Percentiles rank a stretch among this genome's conserved stretches.
Conservation (phyloP, 2,888 invertebrate genomes). For the Scaeva pyrastri region DNA sequence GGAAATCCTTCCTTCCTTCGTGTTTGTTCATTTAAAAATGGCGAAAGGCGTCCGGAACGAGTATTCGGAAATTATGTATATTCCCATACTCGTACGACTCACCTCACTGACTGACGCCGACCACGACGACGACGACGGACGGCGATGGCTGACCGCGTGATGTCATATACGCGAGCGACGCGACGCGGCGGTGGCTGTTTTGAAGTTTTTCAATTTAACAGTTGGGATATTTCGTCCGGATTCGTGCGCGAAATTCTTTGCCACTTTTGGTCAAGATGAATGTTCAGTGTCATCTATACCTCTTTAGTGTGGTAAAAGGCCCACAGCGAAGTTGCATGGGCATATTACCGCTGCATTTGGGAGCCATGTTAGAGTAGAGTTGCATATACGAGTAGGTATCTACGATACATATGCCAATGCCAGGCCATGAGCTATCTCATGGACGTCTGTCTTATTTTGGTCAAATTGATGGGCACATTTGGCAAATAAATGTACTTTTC, state of each 20-base stretch:
- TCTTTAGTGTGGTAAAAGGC: conserved; percentile 32
- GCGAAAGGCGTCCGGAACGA: conserved; percentile 62
- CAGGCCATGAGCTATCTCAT: conserved; percentile 32
- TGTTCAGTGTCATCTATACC: conserved; percentile 58
- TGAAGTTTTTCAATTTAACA: conserved; percentile 40
- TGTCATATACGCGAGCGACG: conserved; percentile 23
- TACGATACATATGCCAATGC: not conserved
- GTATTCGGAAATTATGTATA: conserved; percentile 7
- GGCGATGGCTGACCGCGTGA: not conserved
- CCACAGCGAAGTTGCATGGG: conserved; percentile 21
- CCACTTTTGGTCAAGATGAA: conserved; percentile 70
- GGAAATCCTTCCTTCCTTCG: conserved; percentile 39
- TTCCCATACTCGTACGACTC: not conserved
- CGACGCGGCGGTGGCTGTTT: conserved; percentile 53
- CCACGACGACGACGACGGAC: not conserved
- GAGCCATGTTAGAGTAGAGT: not conserved
- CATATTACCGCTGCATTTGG: conserved; percentile 26
- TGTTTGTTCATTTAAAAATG: conserved; percentile 20
- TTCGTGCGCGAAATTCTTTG: conserved; percentile 66
- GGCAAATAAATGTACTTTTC: conserved; percentile 50
- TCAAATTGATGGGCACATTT: conserved; percentile 68
- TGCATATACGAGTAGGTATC: too few relatives aligned
- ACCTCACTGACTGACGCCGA: not conserved
- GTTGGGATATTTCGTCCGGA: conserved; percentile 38
- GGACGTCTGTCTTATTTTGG: conserved; percentile 54